These are phyloP conservation scores for Mungos mungo DNA, from an alignment of 2,113 vertebrate species.

Conservation along the genomic window DNA sequence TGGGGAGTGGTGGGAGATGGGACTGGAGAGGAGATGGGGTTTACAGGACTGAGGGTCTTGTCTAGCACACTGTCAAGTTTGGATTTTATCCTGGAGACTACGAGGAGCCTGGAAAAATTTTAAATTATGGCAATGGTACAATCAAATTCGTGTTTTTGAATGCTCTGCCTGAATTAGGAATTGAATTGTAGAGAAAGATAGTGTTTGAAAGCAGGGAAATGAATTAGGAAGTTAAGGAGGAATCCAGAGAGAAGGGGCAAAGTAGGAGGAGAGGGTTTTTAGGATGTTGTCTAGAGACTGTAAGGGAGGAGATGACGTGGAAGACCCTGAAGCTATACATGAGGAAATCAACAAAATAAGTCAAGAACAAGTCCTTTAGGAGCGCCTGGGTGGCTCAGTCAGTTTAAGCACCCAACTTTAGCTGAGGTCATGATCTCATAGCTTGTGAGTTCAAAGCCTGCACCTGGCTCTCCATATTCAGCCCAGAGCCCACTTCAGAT, in stretches of 20 bases:
- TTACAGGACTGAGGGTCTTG: background rate
- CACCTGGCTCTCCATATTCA: too few relatives aligned
- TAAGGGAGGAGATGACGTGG: background rate
- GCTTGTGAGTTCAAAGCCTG: too few relatives aligned
- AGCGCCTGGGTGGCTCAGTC: too few relatives aligned
- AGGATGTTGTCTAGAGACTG: background rate
- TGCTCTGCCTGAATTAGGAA: background rate
- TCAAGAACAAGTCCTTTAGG: background rate
- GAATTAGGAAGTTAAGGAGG: background rate
- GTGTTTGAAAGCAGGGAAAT: background rate
- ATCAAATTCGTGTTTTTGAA: background rate
- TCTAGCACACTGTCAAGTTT: background rate
- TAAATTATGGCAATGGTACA: background rate
- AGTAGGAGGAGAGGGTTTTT: background rate
- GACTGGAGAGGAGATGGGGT: background rate
- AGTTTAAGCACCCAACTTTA: too few relatives aligned
- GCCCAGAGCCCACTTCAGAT: too few relatives aligned
- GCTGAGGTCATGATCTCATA: too few relatives aligned
- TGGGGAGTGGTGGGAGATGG: background rate
- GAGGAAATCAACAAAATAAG: background rate
- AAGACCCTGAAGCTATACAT: background rate
- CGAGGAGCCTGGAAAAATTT: background rate
- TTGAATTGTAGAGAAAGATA: background rate
- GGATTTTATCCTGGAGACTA: background rate
- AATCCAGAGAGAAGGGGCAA: background rate